phyloP scores from a whole-genome alignment of 2,797 vertebrate genomes.

The Silurus lanzhouensis region DNA sequence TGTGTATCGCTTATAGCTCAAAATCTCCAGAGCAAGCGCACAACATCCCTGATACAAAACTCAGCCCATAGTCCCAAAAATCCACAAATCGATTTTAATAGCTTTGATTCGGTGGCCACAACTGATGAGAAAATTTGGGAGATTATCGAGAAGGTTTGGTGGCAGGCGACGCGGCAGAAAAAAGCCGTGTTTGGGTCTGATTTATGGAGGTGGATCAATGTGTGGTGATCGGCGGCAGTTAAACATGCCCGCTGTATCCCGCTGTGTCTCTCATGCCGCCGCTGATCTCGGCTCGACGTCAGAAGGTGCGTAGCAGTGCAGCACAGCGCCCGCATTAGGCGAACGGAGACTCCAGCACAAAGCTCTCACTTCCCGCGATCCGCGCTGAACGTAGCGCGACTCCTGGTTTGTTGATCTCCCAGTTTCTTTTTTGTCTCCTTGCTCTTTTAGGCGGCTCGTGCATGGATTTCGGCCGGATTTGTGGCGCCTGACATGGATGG shows the following conservation, averaged over 20 bases:
- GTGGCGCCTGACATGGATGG: conserved; percentile 89
- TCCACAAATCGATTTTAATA: conserved; percentile 65
- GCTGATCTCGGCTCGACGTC: conserved; percentile 85
- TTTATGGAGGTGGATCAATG: conserved; percentile 70
- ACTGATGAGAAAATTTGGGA: conserved; percentile 55
- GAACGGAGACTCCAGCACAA: conserved; percentile 59
- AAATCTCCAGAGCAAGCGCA: neutral
- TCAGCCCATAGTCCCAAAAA: conserved; percentile 64
- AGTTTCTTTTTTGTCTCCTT: conserved; percentile 59
- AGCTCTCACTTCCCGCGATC: neutral
- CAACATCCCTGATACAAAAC: neutral
- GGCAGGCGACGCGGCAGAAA: conserved; percentile 51
- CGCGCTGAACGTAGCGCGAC: neutral
- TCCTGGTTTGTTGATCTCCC: conserved; percentile 65
- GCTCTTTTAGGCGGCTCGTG: conserved; percentile 78
- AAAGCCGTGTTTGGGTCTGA: conserved; percentile 67
- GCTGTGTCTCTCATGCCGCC: conserved; percentile 8
- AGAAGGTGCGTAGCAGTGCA: conserved; percentile 92
- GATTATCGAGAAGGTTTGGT: conserved; percentile 55
- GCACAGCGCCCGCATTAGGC: conserved; percentile 78
- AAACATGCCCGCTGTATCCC: conserved; percentile 73
- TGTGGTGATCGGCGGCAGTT: conserved; percentile 76
- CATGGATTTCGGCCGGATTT: conserved; percentile 88
- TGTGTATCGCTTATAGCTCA: neutral
- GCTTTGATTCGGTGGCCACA: conserved; percentile 41